Percentiles rank a stretch among this genome's conserved stretches.
Conservation (phyloP, 2,113 vertebrate species). For the Hydrolagus affinis region DNA sequence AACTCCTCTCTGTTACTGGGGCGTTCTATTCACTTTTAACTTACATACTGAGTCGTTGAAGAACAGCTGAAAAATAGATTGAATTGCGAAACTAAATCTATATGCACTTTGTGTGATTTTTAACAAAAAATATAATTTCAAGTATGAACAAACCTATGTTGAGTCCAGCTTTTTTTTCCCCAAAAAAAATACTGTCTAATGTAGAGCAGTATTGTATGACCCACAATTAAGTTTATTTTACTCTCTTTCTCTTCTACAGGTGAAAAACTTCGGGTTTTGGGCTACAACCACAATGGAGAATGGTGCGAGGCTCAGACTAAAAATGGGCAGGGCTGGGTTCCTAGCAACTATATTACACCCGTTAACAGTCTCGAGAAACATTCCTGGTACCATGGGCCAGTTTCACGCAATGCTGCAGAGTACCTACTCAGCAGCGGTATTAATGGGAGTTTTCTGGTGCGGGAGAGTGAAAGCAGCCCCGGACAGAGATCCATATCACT, state of each 20-base stretch:
- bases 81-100: too few species aligned
- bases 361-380: constrained; percentile 77
- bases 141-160: too few species aligned
- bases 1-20: too few species aligned
- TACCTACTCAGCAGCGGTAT: constrained; percentile 73
- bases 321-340: constrained; percentile 75
- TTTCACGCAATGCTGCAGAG: constrained; percentile 67
- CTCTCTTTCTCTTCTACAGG: constrained; percentile 43
- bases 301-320: constrained; percentile 76
- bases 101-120: too few species aligned
- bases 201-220: not conserved
- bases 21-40: too few species aligned
- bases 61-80: too few species aligned
- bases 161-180: too few species aligned
- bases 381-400: constrained; percentile 71
- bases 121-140: too few species aligned
- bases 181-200: too few species aligned
- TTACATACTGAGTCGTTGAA: too few species aligned
- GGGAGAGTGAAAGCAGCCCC: constrained; percentile 72
- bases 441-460: constrained; percentile 73
- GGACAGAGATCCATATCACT: constrained; percentile 71
- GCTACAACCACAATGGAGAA: constrained; percentile 76
- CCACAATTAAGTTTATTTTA: not conserved
- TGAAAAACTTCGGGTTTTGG: constrained; percentile 72
- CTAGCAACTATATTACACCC: constrained; percentile 74